phyloP scores from a whole-genome alignment of 2,888 invertebrate species.

The Drosophila phalerata region DNA sequence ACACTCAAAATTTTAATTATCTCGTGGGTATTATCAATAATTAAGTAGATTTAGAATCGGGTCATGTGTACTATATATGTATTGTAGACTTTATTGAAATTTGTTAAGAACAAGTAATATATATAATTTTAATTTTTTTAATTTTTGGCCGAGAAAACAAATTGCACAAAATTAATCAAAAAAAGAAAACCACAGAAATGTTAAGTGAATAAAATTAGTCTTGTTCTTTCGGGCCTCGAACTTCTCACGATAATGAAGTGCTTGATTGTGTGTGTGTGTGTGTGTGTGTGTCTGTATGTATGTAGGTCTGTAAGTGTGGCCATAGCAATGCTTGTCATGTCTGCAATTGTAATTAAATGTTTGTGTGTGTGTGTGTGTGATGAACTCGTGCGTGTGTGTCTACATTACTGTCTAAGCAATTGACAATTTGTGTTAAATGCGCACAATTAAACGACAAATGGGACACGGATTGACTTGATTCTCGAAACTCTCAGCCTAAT shows the following conservation, averaged over 20 bases:
- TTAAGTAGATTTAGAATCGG: no score
- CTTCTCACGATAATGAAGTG: conserved; percentile 61
- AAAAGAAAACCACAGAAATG: not conserved
- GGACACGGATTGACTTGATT: conserved; percentile 37
- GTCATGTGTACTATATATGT: no score
- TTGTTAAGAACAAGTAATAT: no score
- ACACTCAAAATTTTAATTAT: no score
- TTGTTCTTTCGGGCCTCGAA: conserved; percentile 30
- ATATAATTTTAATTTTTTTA: not conserved
- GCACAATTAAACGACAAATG: conserved; percentile 76
- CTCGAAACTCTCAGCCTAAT: conserved; percentile 48
- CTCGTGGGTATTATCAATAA: no score
- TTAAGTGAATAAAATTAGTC: not conserved
- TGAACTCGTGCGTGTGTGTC: conserved; percentile 35
- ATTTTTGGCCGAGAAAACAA: not conserved
- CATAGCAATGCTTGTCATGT: conserved; percentile 40
- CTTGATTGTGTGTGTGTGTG: not conserved
- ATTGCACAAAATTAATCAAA: not conserved
- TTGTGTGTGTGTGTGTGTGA: conserved; percentile 30
- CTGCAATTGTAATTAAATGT: conserved; percentile 64
- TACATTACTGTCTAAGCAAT: conserved; percentile 63
- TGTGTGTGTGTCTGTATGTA: conserved; percentile 14
- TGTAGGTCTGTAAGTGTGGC: conserved; percentile 9
- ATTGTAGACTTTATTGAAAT: no score
- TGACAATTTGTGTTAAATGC: conserved; percentile 74